Evolutionary conservation across 2,888 invertebrate genomes (phyloP).

Genomic region (Aphodius sticticus): DNA sequence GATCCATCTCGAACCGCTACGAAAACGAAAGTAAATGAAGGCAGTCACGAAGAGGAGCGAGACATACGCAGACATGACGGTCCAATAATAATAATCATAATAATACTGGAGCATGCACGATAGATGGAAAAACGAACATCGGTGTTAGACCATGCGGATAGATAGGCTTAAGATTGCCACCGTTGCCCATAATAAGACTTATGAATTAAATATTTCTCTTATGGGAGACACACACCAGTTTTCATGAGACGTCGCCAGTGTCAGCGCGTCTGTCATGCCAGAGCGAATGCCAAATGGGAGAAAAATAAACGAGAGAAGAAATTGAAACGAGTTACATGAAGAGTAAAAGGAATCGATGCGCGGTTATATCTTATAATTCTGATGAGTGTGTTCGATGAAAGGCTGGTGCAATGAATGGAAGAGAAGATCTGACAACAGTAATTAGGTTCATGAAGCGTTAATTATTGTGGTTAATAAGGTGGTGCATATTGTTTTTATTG

Average conservation of each 20-base stretch:
- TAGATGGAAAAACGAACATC: background rate
- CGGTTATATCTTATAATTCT: background rate
- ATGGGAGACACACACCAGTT: constrained; percentile 19
- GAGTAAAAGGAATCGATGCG: background rate
- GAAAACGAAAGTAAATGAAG: constrained; percentile 4
- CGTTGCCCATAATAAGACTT: constrained; percentile 17
- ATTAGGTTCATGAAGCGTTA: background rate
- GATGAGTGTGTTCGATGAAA: background rate
- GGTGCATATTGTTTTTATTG: too few species aligned
- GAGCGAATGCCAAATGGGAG: constrained; percentile 11
- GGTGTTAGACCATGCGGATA: background rate
- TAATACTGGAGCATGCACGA: background rate
- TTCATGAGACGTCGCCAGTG: background rate
- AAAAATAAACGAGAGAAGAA: constrained; percentile 5
- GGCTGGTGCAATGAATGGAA: background rate
- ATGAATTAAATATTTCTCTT: constrained; percentile 25
- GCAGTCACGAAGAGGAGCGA: background rate
- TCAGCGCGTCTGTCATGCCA: constrained; percentile 16
- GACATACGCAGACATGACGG: background rate
- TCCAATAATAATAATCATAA: background rate
- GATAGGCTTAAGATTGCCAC: background rate
- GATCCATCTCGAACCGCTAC: background rate
- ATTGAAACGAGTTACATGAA: background rate
- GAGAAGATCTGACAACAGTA: background rate
- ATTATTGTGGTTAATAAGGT: too few species aligned